Evolutionary conservation across 2,797 vertebrate genomes (phyloP).

Genomic region (Amblyopsis hoosieri): DNA sequence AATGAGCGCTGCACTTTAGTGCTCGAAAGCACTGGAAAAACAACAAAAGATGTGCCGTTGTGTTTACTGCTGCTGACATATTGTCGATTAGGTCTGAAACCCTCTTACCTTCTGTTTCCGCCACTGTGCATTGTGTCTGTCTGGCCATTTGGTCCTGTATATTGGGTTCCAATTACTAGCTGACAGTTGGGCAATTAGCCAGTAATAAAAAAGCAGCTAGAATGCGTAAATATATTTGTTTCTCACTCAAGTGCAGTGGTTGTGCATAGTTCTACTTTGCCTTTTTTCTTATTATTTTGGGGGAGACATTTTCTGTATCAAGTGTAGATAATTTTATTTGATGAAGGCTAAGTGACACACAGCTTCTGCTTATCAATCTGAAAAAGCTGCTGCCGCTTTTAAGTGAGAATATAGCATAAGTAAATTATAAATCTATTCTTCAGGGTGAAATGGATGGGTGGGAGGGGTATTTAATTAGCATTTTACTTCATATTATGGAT

Average conservation of each 20-base stretch:
- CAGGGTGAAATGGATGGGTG: slow-evolving; percentile 59
- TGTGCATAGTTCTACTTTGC: slow-evolving; percentile 6
- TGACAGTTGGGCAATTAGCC: slow-evolving; percentile 16
- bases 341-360: slow-evolving; percentile 63
- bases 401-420: slow-evolving; percentile 61
- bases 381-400: slow-evolving; percentile 68
- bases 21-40: slow-evolving; percentile 43
- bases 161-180: slow-evolving; percentile 9
- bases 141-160: slow-evolving; percentile 7
- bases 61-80: slow-evolving; percentile 58
- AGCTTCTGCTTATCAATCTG: slow-evolving; percentile 56
- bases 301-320: slow-evolving; percentile 52
- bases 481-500: slow-evolving; percentile 69
- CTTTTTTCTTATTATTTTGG: slow-evolving; percentile 25
- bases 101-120: slow-evolving; percentile 51
- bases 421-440: slow-evolving; percentile 75
- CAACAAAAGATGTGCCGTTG: slow-evolving; percentile 40
- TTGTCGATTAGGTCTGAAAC: slow-evolving; percentile 56
- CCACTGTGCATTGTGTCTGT: slow-evolving; percentile 25
- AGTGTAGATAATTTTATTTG: slow-evolving; percentile 63
- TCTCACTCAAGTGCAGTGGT: slow-evolving; percentile 17
- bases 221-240: slow-evolving; percentile 2
- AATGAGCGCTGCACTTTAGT: slow-evolving; percentile 47
- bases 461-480: slow-evolving; percentile 73
- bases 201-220: slow-evolving; percentile 20